Evolutionary conservation across 2,113 vertebrate species (phyloP).

Genomic region (Diglossa brunneiventris): DNA sequence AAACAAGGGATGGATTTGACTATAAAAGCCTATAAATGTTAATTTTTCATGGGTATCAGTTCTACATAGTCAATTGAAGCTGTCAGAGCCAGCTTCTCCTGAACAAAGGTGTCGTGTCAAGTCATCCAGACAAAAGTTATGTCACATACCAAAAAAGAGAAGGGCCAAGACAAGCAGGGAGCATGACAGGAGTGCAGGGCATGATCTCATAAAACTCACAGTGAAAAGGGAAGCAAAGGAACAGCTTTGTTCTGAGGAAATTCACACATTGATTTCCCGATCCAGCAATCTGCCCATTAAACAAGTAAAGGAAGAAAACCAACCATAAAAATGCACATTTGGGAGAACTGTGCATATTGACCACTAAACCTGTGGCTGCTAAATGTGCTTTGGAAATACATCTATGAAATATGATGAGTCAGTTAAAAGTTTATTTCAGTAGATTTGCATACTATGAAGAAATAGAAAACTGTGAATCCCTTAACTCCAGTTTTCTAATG

Average conservation of each 20-base stretch:
- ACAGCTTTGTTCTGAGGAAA: not conserved
- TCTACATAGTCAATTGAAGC: not conserved
- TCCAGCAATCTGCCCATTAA: not conserved
- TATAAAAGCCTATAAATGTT: not conserved
- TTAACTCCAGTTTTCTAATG: not conserved
- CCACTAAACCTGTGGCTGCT: fast-evolving
- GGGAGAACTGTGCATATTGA: not conserved
- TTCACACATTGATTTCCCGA: not conserved
- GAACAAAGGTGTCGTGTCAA: not conserved
- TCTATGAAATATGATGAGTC: not conserved
- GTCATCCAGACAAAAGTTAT: not conserved
- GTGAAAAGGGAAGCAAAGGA: not conserved
- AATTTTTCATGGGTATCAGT: not conserved
- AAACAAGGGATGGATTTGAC: not conserved
- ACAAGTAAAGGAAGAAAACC: not conserved
- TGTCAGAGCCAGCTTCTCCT: not conserved
- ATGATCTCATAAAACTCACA: not conserved
- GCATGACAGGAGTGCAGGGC: not conserved
- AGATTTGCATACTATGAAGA: not conserved
- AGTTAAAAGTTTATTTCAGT: not conserved
- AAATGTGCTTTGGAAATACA: not conserved
- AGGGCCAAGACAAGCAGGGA: not conserved
- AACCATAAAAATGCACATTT: not conserved
- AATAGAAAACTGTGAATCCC: not conserved
- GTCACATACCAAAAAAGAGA: not conserved